phyloP scores from a whole-genome alignment of 2,797 vertebrate species.

The Rhincodon typus region DNA sequence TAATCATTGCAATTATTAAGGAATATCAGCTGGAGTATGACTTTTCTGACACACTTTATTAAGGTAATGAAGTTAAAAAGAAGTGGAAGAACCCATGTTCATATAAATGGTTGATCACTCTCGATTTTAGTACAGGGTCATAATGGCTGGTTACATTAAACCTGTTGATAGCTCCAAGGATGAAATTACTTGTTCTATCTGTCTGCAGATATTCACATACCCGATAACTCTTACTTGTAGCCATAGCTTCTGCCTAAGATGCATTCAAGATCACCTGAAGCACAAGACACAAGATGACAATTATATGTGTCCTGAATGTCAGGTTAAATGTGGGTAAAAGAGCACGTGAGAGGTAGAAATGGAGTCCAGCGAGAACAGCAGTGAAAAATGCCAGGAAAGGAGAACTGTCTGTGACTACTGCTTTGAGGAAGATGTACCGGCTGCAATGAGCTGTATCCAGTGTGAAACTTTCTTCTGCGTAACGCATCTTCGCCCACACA shows the following conservation, averaged over 20 bases:
- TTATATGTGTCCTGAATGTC: conserved; percentile 44
- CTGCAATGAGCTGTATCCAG: conserved; percentile 37
- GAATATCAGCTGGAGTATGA: neutral
- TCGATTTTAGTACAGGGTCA: neutral
- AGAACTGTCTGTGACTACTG: conserved; percentile 36
- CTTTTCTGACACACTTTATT: neutral
- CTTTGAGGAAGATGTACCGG: conserved; percentile 34
- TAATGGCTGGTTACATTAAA: conserved; percentile 38
- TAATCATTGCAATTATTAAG: conserved; percentile 15
- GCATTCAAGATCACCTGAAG: conserved; percentile 47
- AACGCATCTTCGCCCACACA: conserved; percentile 37
- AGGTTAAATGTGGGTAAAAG: no score
- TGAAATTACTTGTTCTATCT: conserved; percentile 45
- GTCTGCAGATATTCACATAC: conserved; percentile 46
- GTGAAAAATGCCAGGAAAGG: neutral
- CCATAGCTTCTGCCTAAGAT: conserved; percentile 44
- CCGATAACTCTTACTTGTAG: conserved; percentile 39
- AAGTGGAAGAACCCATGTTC: conserved; percentile 11
- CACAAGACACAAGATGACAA: conserved; percentile 43
- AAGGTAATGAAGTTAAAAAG: neutral
- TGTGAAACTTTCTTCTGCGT: conserved; percentile 38
- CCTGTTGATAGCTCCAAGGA: conserved; percentile 42
- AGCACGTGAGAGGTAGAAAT: no score
- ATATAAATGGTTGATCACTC: conserved; percentile 5
- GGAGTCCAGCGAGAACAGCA: no score